Evolutionary conservation across 2,113 vertebrate genomes (phyloP).

Genomic region (Cisticola juncidis): DNA sequence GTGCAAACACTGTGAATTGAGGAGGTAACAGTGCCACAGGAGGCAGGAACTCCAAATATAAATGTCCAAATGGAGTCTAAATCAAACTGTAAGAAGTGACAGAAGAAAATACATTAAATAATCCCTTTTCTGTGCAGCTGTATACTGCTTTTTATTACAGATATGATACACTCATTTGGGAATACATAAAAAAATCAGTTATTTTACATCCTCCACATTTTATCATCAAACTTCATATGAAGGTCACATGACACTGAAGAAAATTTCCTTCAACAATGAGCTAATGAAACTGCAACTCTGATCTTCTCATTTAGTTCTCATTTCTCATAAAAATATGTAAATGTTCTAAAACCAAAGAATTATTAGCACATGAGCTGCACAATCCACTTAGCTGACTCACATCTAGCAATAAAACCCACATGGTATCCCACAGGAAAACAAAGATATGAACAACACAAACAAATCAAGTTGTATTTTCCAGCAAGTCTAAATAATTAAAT

Average conservation of each 20-base stretch:
- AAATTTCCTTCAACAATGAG: not conserved
- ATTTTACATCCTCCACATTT: not conserved
- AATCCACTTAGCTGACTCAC: not conserved
- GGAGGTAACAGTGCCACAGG: conserved; percentile 86
- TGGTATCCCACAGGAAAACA: not conserved
- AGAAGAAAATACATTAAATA: not conserved
- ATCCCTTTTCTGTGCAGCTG: not conserved
- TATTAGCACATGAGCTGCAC: not conserved
- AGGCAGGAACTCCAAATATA: conserved; percentile 95
- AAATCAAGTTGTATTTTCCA: not conserved
- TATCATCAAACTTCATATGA: not conserved
- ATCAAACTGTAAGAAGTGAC: conserved; percentile 83
- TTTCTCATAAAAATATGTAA: not conserved
- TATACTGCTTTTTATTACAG: not conserved
- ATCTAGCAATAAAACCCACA: not conserved
- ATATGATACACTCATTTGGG: not conserved
- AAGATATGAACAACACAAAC: not conserved
- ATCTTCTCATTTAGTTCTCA: not conserved
- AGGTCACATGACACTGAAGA: not conserved
- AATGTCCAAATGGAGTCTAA: conserved; percentile 98
- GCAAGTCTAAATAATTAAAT: not conserved
- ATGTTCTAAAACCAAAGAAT: not conserved
- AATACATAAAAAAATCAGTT: not conserved
- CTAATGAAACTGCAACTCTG: not conserved
- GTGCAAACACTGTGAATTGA: conserved; percentile 93